Conservation (phyloP, 2,888 invertebrate genomes). For the Nomada ferruginata region DNA sequence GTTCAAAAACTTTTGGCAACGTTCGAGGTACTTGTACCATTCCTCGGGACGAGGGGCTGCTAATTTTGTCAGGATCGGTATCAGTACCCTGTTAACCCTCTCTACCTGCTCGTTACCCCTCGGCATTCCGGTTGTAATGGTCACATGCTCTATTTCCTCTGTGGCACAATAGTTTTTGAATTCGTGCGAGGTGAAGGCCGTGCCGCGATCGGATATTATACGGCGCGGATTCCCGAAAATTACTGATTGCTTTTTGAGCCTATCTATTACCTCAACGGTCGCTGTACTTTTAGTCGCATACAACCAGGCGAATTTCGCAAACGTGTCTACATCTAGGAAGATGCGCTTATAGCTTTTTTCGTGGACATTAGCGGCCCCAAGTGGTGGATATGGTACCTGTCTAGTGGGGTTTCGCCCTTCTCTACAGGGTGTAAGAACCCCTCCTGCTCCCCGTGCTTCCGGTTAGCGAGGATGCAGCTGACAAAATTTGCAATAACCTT, state of each 20-base stretch:
- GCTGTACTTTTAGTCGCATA: constrained; percentile 16
- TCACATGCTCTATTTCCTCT: neutral
- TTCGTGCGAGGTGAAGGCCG: constrained; percentile 10
- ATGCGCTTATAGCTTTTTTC: neutral
- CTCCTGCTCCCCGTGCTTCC: neutral
- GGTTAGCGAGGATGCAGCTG: neutral
- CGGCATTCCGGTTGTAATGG: neutral
- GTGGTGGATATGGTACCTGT: constrained; percentile 6
- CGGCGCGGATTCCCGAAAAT: constrained; percentile 19
- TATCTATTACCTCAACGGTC: neutral
- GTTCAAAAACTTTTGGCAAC: constrained; percentile 15
- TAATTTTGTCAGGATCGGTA: constrained; percentile 26
- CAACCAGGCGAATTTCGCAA: constrained; percentile 18
- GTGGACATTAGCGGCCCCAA: neutral
- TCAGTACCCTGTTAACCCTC: constrained; percentile 7
- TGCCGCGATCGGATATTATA: constrained; percentile 6
- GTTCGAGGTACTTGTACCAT: constrained; percentile 14
- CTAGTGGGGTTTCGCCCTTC: neutral
- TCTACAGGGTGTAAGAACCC: neutral
- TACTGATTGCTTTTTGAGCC: neutral
- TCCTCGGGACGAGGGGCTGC: neutral
- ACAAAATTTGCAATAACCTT: neutral
- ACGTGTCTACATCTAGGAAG: constrained; percentile 4
- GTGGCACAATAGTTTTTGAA: neutral
- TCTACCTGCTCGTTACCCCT: constrained; percentile 23